Evolutionary conservation across 2,888 invertebrate species (phyloP), one percentile per base, ranked within the genome.

Genomic region (Noctua janthina): DNA sequence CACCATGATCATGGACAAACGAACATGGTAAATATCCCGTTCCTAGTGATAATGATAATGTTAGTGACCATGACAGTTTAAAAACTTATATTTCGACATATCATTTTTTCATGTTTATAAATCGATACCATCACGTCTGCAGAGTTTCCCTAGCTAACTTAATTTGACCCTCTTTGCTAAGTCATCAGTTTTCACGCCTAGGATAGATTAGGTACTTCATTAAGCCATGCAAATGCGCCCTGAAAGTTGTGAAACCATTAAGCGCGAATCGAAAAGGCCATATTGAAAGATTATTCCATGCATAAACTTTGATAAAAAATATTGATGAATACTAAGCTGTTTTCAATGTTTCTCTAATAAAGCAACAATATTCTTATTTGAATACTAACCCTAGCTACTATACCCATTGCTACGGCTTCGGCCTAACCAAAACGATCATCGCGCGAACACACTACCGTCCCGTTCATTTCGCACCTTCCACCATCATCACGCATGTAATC

Each of bases 241-340:
- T 82, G 68, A 56, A 56, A 43, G 29, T 29, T 46, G 13, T 39
- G 62, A 66, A 72, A 15, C 46, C 17, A 20, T 74, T 29, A 81
- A 74, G 54, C 20, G 62, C 51, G 62, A 20, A 56, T 29, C 72
- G 43, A 56, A 54, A 56, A 70, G 59, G n/a, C 80, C n/a, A 46
- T 74, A 67, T 74, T 81, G 82, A 74, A 56, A 73, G 64, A 66
- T 64, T 80, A 66, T 80, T 73, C 54, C 46, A 74, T 82, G 74
- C 66, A 74, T 74, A 66, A 66, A 49, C 11, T 73, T 49, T 17
- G 17, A 62, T 64, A 39, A 49, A 35, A 74, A 56, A 49, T 15
- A 20, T 7, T 74, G 49, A 49, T 67, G 56, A 74, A 56, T 49
- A 66, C 15, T 49, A 73, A 66, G 20, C 15, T 29, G 29, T 73